Percentiles rank a stretch among this genome's conserved stretches.
Evolutionary conservation across 1,140 invertebrate genomes (phyloP).

Genomic region (Philopotamus ludificatus): DNA sequence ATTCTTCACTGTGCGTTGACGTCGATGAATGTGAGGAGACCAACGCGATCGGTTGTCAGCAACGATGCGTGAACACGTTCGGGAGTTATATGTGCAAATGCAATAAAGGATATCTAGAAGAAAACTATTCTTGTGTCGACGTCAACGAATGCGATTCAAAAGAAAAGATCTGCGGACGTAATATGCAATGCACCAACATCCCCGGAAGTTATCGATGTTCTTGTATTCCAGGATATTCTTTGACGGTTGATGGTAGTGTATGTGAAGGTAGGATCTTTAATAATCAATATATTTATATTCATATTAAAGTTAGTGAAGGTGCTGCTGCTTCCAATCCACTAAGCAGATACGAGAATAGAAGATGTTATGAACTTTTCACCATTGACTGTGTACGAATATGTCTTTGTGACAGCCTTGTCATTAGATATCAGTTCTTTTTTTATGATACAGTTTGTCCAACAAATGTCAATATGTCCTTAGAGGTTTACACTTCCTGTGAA

Average conservation of each 20-base stretch:
- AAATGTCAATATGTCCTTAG: too few species aligned
- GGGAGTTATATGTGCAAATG: constrained; percentile 61
- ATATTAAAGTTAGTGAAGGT: too few species aligned
- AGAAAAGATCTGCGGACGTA: constrained; percentile 65
- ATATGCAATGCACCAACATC: constrained; percentile 77
- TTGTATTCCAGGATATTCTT: constrained; percentile 73
- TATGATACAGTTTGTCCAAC: too few species aligned
- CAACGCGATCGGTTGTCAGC: constrained; percentile 63
- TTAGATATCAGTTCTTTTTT: too few species aligned
- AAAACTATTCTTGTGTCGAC: constrained; percentile 62
- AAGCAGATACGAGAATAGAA: too few species aligned
- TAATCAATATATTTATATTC: background rate
- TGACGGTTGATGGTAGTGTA: constrained; percentile 44
- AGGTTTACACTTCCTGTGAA: too few species aligned
- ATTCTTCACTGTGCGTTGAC: constrained; percentile 62
- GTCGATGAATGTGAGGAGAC: constrained; percentile 64
- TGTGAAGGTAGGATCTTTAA: constrained; percentile 44
- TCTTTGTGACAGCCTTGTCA: too few species aligned
- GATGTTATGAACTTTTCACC: too few species aligned
- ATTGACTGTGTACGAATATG: too few species aligned
- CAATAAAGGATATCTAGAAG: constrained; percentile 41
- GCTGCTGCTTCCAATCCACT: too few species aligned
- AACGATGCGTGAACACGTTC: constrained; percentile 61
- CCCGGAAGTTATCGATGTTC: constrained; percentile 72
- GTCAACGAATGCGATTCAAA: constrained; percentile 74